phyloP scores from a whole-genome alignment of 2,888 invertebrate genomes.

The Calameuta filiformis region DNA sequence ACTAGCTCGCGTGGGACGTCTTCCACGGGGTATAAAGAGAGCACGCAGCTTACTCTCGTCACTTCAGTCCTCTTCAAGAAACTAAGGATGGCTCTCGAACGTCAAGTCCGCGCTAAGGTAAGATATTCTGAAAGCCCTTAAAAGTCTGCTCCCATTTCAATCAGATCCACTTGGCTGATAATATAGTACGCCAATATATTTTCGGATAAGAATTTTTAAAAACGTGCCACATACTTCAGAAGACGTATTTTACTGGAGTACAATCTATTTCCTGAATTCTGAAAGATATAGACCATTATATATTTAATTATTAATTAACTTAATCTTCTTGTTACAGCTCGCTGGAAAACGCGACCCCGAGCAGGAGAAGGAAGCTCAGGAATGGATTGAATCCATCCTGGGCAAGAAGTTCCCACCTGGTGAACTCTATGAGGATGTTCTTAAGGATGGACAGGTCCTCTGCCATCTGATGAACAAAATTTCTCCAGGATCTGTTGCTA shows the following conservation, averaged over 20 bases:
- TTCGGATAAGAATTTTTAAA: not conserved
- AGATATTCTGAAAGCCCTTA: constrained; percentile 3
- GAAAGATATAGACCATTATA: not conserved
- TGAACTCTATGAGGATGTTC: constrained; percentile 86
- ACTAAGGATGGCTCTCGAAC: constrained; percentile 87
- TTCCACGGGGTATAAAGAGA: constrained; percentile 54
- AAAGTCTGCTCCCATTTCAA: not conserved
- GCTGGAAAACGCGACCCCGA: constrained; percentile 84
- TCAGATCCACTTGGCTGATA: not conserved
- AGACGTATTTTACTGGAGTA: not conserved
- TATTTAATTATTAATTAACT: not conserved
- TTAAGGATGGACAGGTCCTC: constrained; percentile 92
- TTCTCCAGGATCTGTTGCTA: constrained; percentile 86
- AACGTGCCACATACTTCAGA: not conserved
- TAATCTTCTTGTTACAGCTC: constrained; percentile 70
- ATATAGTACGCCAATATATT: not conserved
- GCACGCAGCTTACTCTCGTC: constrained; percentile 39
- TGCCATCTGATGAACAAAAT: constrained; percentile 96
- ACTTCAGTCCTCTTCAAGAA: constrained; percentile 52
- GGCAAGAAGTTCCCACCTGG: constrained; percentile 89
- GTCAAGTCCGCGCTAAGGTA: constrained; percentile 91
- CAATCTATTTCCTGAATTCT: not conserved
- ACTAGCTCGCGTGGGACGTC: constrained; percentile 5
- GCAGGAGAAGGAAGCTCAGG: constrained; percentile 88
- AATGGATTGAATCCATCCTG: constrained; percentile 90